Evolutionary conservation across 2,797 vertebrate species (phyloP), one percentile per base, ranked within the genome.

Genomic region (Falco rusticolus): DNA sequence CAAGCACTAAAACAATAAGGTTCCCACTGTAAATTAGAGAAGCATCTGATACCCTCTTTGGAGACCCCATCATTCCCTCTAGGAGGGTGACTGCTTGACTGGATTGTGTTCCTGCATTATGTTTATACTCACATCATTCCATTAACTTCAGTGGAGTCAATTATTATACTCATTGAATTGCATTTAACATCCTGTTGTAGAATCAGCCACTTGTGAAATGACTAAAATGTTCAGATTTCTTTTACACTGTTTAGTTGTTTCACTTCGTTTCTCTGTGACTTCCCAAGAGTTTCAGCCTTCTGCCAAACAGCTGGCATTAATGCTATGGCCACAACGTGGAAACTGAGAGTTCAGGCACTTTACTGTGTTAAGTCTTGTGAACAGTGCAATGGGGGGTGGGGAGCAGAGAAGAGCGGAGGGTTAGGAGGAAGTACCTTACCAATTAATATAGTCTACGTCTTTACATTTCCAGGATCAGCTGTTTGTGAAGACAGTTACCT

Each of bases 181-280:
- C 18, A n/a, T 34, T 16, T 4, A 50, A 15, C n/a, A 9, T 86
- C 65, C 77, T 93, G 57, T 39, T 65, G 45, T 65, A 78, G 83
- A 90, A 41, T 16, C 80, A 94, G 21, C n/a, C 83, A 26, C 61
- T 84, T 91, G 92, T 86, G 77, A 93, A 88, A 90, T 10, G 21
- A 54, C n/a, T 51, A 31, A 91, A 86, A 90, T 21, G 9, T 48
- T 64, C 65, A 78, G 57, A 33, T 66, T 75, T 83, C 57, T 85
- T 85, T 78, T 26, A 43, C n/a, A 31, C 3, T 64, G 2, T 24
- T 68, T 19, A 88, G 60, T 20, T 68, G 64, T 84, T 91, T 84
- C 57, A 34, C 50, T 65, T 75, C 6, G 0, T 33, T 88, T 5
- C 3, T 71, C 37, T 84, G 45, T 34, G 53, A 13, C 26, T 84